Evolutionary conservation across 2,797 vertebrate genomes (phyloP).

Genomic region (Uromys caudimaculatus): DNA sequence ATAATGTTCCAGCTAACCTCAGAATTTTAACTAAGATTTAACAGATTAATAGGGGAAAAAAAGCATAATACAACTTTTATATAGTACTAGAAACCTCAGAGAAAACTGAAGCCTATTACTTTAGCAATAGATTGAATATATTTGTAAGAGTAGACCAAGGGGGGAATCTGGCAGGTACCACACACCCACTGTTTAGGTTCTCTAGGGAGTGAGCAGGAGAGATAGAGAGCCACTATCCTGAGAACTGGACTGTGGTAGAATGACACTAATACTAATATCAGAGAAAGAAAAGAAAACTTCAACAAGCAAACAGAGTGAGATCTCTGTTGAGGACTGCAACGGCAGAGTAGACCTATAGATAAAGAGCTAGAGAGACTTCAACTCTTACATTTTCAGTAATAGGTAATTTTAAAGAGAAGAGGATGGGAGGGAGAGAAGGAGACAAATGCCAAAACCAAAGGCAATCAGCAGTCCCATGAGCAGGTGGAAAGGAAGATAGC

Average conservation of each 20-base stretch:
- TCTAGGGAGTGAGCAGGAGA: not conserved
- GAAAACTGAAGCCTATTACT: not conserved
- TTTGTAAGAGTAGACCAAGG: not conserved
- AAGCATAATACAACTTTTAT: not conserved
- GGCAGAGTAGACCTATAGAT: too few species aligned
- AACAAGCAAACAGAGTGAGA: not conserved
- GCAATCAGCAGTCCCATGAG: too few species aligned
- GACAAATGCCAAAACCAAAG: not conserved
- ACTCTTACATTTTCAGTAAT: not conserved
- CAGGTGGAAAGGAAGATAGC: not conserved
- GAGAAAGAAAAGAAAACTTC: not conserved
- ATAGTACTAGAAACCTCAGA: not conserved
- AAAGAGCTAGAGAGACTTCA: not conserved
- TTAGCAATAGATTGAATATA: not conserved
- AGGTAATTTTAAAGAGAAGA: not conserved
- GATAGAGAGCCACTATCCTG: not conserved
- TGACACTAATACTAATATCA: not conserved
- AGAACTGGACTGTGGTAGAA: not conserved
- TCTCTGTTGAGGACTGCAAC: too few species aligned
- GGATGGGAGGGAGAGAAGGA: not conserved
- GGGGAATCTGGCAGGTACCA: too few species aligned
- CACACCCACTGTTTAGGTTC: not conserved
- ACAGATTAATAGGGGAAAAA: not conserved
- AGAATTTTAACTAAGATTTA: not conserved
- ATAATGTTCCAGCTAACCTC: not conserved